Conservation (phyloP, 2,113 vertebrate genomes). For the Brachypodius melanocephalos region DNA sequence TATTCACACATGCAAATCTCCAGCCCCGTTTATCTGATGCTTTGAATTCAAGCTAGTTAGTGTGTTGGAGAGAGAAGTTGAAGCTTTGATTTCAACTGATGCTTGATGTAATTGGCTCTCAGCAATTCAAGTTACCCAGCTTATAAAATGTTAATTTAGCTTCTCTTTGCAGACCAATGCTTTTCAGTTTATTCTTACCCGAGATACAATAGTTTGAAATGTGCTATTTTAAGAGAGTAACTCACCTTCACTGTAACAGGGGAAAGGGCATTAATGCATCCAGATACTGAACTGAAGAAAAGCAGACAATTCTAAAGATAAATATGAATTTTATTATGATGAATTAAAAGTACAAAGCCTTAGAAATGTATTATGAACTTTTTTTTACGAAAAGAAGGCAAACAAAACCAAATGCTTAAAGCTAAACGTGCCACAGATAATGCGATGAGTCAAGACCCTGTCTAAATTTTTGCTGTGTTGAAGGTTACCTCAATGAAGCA, state of each 20-base stretch:
- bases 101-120: conserved; percentile 25
- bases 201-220: not conserved
- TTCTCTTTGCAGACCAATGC: not conserved
- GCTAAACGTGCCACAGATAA: not conserved
- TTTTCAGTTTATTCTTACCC: not conserved
- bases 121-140: conserved; percentile 4
- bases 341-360: not conserved
- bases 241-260: not conserved
- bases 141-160: conserved; percentile 25
- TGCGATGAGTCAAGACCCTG: not conserved
- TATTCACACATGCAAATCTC: not conserved
- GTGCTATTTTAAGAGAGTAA: not conserved
- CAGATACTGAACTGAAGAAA: not conserved
- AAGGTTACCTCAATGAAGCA: not conserved
- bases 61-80: not conserved
- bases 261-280: not conserved
- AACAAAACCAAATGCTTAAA: not conserved
- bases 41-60: conserved; percentile 16
- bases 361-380: not conserved
- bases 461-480: not conserved
- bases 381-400: not conserved
- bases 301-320: not conserved
- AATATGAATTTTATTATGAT: not conserved
- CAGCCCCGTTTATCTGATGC: not conserved
- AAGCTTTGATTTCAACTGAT: conserved; percentile 21